Evolutionary conservation across 1,140 invertebrate genomes (phyloP).

Genomic region (Scaptomyza pallida): DNA sequence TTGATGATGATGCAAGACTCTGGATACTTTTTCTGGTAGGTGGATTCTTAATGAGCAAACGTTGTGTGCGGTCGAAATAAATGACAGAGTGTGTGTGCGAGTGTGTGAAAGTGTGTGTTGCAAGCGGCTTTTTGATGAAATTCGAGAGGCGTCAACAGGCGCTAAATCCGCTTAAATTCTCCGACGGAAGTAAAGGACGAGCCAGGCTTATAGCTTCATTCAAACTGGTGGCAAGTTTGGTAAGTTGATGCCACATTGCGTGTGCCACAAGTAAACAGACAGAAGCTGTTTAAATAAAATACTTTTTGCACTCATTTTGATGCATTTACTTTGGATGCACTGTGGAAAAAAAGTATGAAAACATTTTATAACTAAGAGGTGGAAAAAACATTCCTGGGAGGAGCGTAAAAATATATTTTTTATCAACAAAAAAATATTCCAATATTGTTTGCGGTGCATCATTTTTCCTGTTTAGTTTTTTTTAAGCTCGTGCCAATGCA

Average conservation of each 20-base stretch:
- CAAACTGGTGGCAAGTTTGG: neutral
- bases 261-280: slow-evolving; percentile 34
- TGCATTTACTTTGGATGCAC: neutral
- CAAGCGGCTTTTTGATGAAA: slow-evolving; percentile 65
- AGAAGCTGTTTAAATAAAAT: slow-evolving; percentile 67
- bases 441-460: neutral
- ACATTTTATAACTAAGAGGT: no score
- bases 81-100: slow-evolving; percentile 33
- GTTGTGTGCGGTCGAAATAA: slow-evolving; percentile 40
- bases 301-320: slow-evolving; percentile 42
- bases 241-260: slow-evolving; percentile 38
- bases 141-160: slow-evolving; percentile 83
- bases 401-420: no score
- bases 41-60: slow-evolving; percentile 62
- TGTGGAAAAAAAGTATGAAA: neutral
- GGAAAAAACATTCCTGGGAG: no score
- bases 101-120: slow-evolving; percentile 45
- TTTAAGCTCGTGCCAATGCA: slow-evolving; percentile 63
- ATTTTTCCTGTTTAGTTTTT: no score
- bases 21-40: slow-evolving; percentile 43
- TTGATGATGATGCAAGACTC: slow-evolving; percentile 41
- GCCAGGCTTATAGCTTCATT: slow-evolving; percentile 22
- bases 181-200: slow-evolving; percentile 47
- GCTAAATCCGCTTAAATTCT: slow-evolving; percentile 78
- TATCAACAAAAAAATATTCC: neutral